Base-by-base conservation (phyloP, 1,140 invertebrate genomes). In the Aphis gossypii region DNA sequence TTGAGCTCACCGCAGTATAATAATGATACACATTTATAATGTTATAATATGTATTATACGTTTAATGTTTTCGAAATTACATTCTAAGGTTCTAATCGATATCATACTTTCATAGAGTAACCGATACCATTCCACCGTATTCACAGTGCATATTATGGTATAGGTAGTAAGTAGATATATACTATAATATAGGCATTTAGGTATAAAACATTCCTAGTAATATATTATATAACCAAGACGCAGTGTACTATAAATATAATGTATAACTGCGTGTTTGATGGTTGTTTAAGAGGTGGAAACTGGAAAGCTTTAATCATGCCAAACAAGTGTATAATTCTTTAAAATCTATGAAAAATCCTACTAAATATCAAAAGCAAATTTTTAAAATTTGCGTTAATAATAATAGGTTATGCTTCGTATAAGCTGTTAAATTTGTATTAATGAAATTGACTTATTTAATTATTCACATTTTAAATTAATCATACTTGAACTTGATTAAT, bases 31-130 rank as follows among this genome's bases (percentile, higher is more conserved):
- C 30, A 60, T 60, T 11, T 60, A 60, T 30, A 76, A 76, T 76
- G 60, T n/a, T 76, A n/a, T 35, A n/a, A n/a, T 35, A 76, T n/a
- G 60, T 76, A 76, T n/a, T 18, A 76, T 76, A n/a, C 60, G 60
- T 76, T 76, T 76, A 35, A 76, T n/a, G 4, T 76, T 76, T 76
- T 76, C 30, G 14, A 76, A 76, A 76, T 76, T n/a, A 76, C 60
- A 76, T 76, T 76, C n/a, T 76, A n/a, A 76, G 30, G n/a, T 76
- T 76, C n/a, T 76, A 76, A 76, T 76, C 60, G n/a, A 76, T 76
- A n/a, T 76, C 14, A n/a, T n/a, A 76, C 30, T 76, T 76, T 76
- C 30, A 21, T n/a, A 76, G 14, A 18, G n/a, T 35, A 76, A 76
- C 30, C 11, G 60, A 68, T 68, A 60, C 25, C 11, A 68, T 68